Conservation (phyloP, 1,140 invertebrate species). For the Achroia grisella region DNA sequence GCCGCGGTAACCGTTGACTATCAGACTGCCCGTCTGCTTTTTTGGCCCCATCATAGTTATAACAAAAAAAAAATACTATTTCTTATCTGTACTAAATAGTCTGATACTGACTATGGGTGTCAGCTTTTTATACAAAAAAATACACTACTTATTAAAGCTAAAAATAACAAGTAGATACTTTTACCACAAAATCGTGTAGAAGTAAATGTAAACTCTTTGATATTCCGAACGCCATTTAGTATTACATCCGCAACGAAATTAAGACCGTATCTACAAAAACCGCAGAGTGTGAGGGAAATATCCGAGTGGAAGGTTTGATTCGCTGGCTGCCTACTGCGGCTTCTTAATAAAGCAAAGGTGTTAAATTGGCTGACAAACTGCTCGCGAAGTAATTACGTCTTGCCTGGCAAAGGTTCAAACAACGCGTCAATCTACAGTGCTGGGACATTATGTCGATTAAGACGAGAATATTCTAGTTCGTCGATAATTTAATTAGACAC, state of each 20-base stretch:
- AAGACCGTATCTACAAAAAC: neutral
- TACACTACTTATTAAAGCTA: no score
- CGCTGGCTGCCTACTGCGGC: constrained; percentile 48
- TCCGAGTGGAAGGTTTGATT: constrained; percentile 32
- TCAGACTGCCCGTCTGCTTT: no score
- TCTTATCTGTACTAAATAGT: no score
- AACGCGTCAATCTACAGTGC: constrained; percentile 54
- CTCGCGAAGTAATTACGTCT: constrained; percentile 66
- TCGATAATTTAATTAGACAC: neutral
- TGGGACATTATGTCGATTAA: constrained; percentile 7
- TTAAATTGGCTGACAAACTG: constrained; percentile 62
- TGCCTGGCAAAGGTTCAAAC: constrained; percentile 49
- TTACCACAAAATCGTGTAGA: constrained; percentile 7
- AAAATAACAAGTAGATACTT: constrained; percentile 10
- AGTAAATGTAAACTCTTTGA: neutral
- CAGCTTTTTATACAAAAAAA: no score
- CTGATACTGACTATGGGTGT: no score
- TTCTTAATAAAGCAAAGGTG: constrained; percentile 26
- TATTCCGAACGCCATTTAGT: constrained; percentile 3
- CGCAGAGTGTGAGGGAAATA: neutral
- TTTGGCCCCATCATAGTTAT: no score
- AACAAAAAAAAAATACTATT: no score
- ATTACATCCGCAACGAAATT: constrained; percentile 5
- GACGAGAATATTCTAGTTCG: neutral
- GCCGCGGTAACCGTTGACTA: no score